Evolutionary conservation across 1,140 invertebrate genomes (phyloP).

Genomic region (Drosophila pseudoananassae): DNA sequence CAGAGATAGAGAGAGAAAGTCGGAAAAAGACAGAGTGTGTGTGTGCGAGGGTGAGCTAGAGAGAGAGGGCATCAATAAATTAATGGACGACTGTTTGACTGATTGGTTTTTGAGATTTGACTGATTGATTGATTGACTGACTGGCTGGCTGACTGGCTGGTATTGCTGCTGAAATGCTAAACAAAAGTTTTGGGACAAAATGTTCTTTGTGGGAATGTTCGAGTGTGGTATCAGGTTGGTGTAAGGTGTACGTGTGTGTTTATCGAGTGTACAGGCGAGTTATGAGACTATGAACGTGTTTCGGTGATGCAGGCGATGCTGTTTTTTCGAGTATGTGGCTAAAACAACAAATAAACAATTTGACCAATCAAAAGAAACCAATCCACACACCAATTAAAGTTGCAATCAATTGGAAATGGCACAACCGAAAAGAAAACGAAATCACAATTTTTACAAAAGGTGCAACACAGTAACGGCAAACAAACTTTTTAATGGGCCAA

Average conservation of each 20-base stretch:
- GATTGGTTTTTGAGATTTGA: slow-evolving; percentile 61
- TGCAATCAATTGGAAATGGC: slow-evolving; percentile 62
- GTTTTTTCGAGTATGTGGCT: slow-evolving; percentile 9
- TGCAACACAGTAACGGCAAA: slow-evolving; percentile 31
- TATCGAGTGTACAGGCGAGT: slow-evolving; percentile 5
- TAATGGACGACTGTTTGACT: slow-evolving; percentile 77
- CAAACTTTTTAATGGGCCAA: slow-evolving; percentile 43
- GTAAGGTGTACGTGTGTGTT: slow-evolving; percentile 6
- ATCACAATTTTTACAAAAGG: slow-evolving; percentile 25
- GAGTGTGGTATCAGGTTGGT: slow-evolving; percentile 17
- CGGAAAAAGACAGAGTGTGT: slow-evolving; percentile 1
- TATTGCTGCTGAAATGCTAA: slow-evolving; percentile 73
- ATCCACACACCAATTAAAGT: slow-evolving; percentile 61
- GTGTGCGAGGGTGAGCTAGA: slow-evolving; percentile 9
- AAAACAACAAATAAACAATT: slow-evolving; percentile 31
- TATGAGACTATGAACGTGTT: slow-evolving; percentile 10
- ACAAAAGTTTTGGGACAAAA: slow-evolving; percentile 41
- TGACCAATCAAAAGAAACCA: slow-evolving; percentile 49
- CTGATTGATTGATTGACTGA: slow-evolving; percentile 53
- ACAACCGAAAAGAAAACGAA: slow-evolving; percentile 36
- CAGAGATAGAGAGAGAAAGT: slow-evolving; percentile 11
- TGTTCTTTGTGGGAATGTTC: slow-evolving; percentile 33
- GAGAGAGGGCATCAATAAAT: slow-evolving; percentile 64
- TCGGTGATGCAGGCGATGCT: slow-evolving; percentile 23
- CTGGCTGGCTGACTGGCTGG: slow-evolving; percentile 55